Conservation (phyloP, 2,113 vertebrate genomes). For the Sceloporus tristichus region DNA sequence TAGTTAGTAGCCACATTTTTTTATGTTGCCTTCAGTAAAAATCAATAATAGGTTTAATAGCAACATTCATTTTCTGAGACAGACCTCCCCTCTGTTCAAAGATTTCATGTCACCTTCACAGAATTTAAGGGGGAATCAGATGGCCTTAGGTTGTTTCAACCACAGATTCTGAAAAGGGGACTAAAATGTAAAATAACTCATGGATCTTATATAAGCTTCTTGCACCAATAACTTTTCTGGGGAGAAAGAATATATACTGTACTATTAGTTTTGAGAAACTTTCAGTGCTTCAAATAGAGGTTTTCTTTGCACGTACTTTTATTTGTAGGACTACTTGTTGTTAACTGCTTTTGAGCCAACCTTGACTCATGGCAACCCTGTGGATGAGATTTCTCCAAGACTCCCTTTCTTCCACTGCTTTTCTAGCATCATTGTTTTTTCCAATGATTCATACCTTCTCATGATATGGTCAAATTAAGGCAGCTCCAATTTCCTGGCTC, state of each 20-base stretch:
- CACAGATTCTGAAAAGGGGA: neutral
- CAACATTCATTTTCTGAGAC: conserved; percentile 14
- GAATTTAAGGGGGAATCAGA: neutral
- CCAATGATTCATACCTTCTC: too few relatives aligned
- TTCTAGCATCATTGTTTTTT: too few relatives aligned
- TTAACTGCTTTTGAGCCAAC: too few relatives aligned
- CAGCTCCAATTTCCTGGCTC: too few relatives aligned
- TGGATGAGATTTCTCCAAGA: too few relatives aligned
- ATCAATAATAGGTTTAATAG: neutral
- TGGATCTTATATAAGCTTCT: neutral
- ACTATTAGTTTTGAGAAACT: neutral
- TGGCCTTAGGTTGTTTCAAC: neutral
- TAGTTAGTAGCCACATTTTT: neutral
- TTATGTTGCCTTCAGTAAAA: neutral
- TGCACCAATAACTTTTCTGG: neutral
- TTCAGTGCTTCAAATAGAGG: neutral
- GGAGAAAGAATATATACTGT: neutral
- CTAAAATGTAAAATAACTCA: neutral
- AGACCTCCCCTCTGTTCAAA: neutral
- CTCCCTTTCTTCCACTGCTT: too few relatives aligned
- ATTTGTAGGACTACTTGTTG: neutral
- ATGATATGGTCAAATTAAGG: too few relatives aligned
- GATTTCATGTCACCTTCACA: conserved; percentile 3
- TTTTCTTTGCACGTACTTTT: neutral
- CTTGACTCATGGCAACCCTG: too few relatives aligned